Evolutionary conservation across 2,113 vertebrate genomes (phyloP), one percentile per base, ranked within the genome.

Genomic region (Anarhynchus alexandrinus): DNA sequence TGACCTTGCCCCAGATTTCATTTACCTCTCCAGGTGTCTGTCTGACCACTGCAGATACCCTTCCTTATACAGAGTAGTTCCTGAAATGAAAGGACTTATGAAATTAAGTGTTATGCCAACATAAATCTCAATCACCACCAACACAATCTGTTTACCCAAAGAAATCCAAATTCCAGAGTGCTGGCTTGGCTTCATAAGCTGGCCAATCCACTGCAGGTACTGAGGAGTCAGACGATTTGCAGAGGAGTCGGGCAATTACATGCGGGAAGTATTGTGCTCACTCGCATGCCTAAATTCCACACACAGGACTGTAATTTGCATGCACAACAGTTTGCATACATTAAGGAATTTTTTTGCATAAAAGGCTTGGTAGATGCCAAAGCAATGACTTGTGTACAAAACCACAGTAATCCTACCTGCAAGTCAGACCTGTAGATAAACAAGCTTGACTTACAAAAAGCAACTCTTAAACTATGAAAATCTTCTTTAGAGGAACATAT

Each of bases 381-480:
- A 84, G 71, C 17, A 82, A 71, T 64, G 66, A 43, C 81, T 93
- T 77, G 66, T 87, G 38, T 70, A 70, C 78, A 80, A 58, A 97
- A 32, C 62, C 66, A 70, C 54, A 42, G 45, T 72, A 94, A 94
- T 91, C 77, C 55, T 82, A 97, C 94, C 93, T 95, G 91, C 55
- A 62, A 94, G 87, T 91, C 87, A 96, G 89, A 94, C 55, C 45
- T 86, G 76, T 57, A 78, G 78, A 67, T 74, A 88, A 91, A 94
- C 61, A 92, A 88, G 70, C 22, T 58, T 70, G 55, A 57, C 66
- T 94, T 86, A 86, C 6, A 67, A 78, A 90, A 87, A 84, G 15
- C 43, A 89, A 11, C 43, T 55, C 71, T 54, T 82, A 49, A 81
- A 76, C 42, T 45, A 85, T 36, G 74, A 80, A 93, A 91, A 93